Percentiles rank a stretch among this genome's conserved stretches.
Conservation (phyloP, 1,140 invertebrate genomes). For the Pseudomyrmex cubaensis region DNA sequence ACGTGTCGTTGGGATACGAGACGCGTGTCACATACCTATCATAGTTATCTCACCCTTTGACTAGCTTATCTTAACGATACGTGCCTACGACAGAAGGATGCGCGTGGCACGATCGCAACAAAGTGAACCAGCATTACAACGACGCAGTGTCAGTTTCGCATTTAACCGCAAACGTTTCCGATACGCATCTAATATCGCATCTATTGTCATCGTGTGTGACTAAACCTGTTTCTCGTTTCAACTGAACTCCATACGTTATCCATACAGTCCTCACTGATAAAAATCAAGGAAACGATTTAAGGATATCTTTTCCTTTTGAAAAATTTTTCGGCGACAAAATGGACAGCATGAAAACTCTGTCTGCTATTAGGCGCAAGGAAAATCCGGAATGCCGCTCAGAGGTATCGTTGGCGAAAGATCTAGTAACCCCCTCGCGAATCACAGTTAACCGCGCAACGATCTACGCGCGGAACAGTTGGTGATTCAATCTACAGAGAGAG, state of each 20-base stretch:
- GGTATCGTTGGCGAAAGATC: background rate
- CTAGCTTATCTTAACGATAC: constrained; percentile 40
- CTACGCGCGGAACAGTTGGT: background rate
- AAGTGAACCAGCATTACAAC: constrained; percentile 59
- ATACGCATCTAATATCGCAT: constrained; percentile 1
- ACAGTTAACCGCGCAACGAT: constrained; percentile 25
- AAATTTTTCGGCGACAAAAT: background rate
- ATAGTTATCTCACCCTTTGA: constrained; percentile 45
- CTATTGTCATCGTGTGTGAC: constrained; percentile 13
- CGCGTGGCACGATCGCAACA: constrained; percentile 15
- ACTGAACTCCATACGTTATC: background rate
- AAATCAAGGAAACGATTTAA: background rate
- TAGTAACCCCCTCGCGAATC: constrained; percentile 14
- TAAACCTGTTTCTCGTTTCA: background rate
- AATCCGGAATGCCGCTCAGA: background rate
- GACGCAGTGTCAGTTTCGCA: constrained; percentile 6
- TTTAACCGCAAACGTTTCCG: constrained; percentile 10
- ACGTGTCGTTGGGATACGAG: background rate
- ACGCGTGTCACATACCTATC: constrained; percentile 38
- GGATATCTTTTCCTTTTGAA: background rate
- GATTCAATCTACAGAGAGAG: constrained; percentile 57
- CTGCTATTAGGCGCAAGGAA: background rate
- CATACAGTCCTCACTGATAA: background rate
- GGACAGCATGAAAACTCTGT: background rate
- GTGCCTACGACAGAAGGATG: constrained; percentile 23